Conservation (phyloP, 2,888 invertebrate genomes). For the Invenusta paracnida region DNA sequence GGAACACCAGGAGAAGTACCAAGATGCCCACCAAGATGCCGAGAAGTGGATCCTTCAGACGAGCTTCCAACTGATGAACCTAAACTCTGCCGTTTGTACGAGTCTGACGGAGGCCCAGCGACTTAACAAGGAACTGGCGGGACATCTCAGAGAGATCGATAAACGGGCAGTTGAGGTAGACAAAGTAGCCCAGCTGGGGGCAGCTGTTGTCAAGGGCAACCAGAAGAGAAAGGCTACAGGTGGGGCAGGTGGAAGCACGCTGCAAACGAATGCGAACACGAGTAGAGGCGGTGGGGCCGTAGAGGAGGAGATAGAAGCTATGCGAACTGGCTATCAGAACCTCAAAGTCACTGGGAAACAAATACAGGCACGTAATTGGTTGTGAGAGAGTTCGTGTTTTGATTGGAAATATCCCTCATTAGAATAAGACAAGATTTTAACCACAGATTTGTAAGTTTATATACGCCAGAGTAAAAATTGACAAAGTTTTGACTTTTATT, state of each 20-base stretch:
- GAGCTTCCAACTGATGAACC: slow-evolving; percentile 89
- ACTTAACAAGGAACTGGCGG: slow-evolving; percentile 12
- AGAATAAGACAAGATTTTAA: too few relatives aligned
- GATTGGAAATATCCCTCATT: too few relatives aligned
- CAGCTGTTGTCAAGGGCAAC: not conserved
- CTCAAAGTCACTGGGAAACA: not conserved
- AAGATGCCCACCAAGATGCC: slow-evolving; percentile 81
- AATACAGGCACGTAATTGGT: not conserved
- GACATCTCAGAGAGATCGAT: not conserved
- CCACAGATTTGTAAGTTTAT: too few relatives aligned
- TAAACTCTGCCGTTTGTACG: slow-evolving; percentile 84
- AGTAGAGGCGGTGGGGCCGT: not conserved
- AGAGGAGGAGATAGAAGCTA: not conserved
- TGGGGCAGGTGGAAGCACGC: not conserved
- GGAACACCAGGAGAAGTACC: slow-evolving; percentile 68
- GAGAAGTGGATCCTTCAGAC: slow-evolving; percentile 91
- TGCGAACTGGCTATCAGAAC: not conserved
- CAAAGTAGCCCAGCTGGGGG: not conserved
- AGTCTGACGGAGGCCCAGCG: slow-evolving; percentile 84
- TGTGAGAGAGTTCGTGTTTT: too few relatives aligned
- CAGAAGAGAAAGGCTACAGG: not conserved
- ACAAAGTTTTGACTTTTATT: not conserved
- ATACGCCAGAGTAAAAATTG: too few relatives aligned
- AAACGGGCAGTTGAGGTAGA: not conserved
- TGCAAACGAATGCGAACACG: not conserved